Base-by-base conservation (phyloP, 2,113 vertebrate species). In the rabbit (Oryctolagus cuniculus) region DNA sequence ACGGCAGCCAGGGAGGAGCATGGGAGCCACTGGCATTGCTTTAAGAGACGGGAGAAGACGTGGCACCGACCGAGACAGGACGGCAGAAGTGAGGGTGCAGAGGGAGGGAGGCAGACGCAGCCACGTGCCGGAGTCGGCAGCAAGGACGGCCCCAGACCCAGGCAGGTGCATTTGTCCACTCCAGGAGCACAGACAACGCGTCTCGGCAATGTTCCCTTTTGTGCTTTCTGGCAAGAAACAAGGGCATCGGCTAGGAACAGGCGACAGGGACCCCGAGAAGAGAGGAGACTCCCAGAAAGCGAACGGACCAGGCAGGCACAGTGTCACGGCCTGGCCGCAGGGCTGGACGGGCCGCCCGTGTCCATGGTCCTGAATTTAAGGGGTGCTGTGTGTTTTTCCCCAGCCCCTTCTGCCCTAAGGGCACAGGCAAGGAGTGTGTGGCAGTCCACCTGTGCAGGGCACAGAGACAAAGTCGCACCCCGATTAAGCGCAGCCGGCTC, bases 231-330 rank as follows among this genome's bases (percentile, higher is more conserved):
- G 38, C 25, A 51, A 9, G 58, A 51, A n/a, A 5, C 44, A 27
- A 64, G 44, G 5, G 19, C 24, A 17, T 36, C 44, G 53, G 58
- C 49, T 21, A 75, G 24, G 51, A 72, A 10, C 17, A 22, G 4
- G 69, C 16, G 2, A 31, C 13, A 24, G 58, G 44, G 31, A 10
- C 66, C 44, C n/a, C 29, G 5, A 24, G 34, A 70, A 36, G 36
- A 29, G 27, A 44, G 19, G 38, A 22, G 4, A 63, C 19, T 19
- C 66, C 58, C 12, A 24, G 70, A 53, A 73, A n/a, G 25, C 13
- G 10, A 25, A 24, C 4, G 3, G 19, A 1, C 27, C 22, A 5
- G n/a, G 27, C 38, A 15, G 6, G 3, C 24, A 36, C n/a, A 17
- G 69, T 25, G 3, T 38, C 11, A 7, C 1, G 0, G 6, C 19